Evolutionary conservation across 2,888 invertebrate species (phyloP).

Genomic region (Macrosiphum euphorbiae): DNA sequence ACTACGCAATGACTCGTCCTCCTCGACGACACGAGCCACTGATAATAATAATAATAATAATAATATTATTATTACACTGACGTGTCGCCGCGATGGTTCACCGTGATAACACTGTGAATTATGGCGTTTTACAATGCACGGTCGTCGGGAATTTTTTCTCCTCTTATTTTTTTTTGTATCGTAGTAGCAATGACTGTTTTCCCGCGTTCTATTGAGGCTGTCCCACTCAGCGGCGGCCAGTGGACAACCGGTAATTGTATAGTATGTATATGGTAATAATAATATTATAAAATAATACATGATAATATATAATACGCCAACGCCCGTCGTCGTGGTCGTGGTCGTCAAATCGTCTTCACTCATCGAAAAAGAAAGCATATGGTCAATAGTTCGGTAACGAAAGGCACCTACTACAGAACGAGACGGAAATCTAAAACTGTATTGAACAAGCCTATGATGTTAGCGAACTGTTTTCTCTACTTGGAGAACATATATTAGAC

Average conservation of each 20-base stretch:
- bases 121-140: not conserved
- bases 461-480: too few relatives aligned
- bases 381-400: too few relatives aligned
- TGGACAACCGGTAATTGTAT: not conserved
- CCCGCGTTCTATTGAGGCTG: not conserved
- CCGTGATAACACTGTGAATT: not conserved
- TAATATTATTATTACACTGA: not conserved
- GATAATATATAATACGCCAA: not conserved
- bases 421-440: too few relatives aligned
- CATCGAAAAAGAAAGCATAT: not conserved
- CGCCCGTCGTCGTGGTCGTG: not conserved
- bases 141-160: not conserved
- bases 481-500: too few relatives aligned
- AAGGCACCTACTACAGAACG: too few relatives aligned
- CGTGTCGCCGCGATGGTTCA: not conserved
- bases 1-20: not conserved
- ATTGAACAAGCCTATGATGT: too few relatives aligned
- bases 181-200: not conserved
- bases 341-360: not conserved
- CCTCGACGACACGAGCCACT: not conserved
- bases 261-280: not conserved
- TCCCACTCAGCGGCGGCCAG: not conserved
- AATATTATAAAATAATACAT: not conserved
- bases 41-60: not conserved
- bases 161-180: not conserved